Percentiles rank a stretch among this genome's conserved stretches.
These are phyloP conservation scores for Melieria omissa DNA, from an alignment of 2,888 invertebrate genomes.

Conservation along the genomic window DNA sequence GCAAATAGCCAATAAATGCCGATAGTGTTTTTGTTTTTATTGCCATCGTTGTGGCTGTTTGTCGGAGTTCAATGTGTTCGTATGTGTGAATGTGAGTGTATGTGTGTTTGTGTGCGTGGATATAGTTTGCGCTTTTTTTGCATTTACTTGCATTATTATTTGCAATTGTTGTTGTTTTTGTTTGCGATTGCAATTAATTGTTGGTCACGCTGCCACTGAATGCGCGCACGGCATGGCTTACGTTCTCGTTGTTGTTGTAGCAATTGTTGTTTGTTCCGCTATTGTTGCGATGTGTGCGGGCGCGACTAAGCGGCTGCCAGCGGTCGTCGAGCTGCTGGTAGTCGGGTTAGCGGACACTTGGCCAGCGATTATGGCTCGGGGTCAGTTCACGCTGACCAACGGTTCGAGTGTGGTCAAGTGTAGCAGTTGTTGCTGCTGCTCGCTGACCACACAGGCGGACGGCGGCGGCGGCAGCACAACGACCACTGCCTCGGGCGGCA, in stretches of 20 bases:
- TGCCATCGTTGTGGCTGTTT: not conserved
- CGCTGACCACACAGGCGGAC: conserved; percentile 47
- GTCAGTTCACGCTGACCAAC: conserved; percentile 63
- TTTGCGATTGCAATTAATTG: not conserved
- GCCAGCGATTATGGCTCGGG: conserved; percentile 48
- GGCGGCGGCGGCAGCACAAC: conserved; percentile 55
- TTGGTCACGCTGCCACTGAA: not conserved
- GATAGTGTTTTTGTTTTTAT: not conserved
- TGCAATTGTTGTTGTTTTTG: too few species aligned
- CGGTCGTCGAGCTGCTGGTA: not conserved
- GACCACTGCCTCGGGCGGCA: conserved; percentile 55
- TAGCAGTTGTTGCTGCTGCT: conserved; percentile 42
- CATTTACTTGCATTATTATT: too few species aligned
- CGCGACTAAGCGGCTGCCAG: conserved; percentile 36
- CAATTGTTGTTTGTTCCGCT: not conserved
- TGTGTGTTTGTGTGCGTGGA: not conserved
- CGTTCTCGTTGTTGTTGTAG: too few species aligned
- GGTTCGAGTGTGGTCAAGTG: conserved; percentile 54
- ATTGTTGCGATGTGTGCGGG: conserved; percentile 28
- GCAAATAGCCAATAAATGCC: not conserved
- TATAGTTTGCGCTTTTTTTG: too few species aligned
- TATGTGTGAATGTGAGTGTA: not conserved
- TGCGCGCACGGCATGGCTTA: too few species aligned
- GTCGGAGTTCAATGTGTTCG: not conserved
- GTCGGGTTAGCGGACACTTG: conserved; percentile 25